A percentile compares a stretch with the other conserved stretches of the same genome.
Conservation (phyloP, 2,113 vertebrate species). For the Parus major region DNA sequence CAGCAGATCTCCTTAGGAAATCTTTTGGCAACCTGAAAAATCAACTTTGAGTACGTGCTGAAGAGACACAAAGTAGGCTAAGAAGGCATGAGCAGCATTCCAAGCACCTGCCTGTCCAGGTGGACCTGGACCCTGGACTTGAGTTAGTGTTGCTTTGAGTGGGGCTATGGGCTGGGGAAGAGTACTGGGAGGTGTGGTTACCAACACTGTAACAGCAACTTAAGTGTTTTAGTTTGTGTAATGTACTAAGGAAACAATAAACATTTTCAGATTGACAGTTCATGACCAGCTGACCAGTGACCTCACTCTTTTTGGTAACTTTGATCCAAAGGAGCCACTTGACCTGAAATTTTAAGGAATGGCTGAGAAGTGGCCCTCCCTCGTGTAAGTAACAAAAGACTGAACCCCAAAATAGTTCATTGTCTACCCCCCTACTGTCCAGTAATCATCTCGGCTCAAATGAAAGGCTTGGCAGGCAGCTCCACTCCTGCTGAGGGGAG, state of each 20-base stretch:
- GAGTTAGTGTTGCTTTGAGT: not conserved
- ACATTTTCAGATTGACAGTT: slow-evolving; percentile 11
- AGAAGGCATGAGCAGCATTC: not conserved
- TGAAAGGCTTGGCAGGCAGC: not conserved
- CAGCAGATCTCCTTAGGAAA: not conserved
- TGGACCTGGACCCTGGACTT: not conserved
- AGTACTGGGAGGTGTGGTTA: not conserved
- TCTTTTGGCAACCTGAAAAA: not conserved
- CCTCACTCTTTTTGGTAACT: not conserved
- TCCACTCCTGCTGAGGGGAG: not conserved
- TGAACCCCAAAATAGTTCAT: not conserved
- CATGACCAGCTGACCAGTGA: not conserved
- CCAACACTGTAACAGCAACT: not conserved
- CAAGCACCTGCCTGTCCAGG: not conserved
- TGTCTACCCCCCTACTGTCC: not conserved
- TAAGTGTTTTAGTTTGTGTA: slow-evolving; percentile 30
- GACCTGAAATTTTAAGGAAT: not conserved
- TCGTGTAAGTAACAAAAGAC: not conserved
- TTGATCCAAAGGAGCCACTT: not conserved
- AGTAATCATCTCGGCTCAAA: not conserved
- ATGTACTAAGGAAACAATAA: slow-evolving; percentile 58
- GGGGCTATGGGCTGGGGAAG: not conserved
- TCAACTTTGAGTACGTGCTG: rapidly evolving
- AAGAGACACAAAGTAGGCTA: not conserved
- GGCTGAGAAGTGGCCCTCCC: not conserved